Conservation (phyloP, 2,797 vertebrate genomes). For the Pelodytes ibericus region DNA sequence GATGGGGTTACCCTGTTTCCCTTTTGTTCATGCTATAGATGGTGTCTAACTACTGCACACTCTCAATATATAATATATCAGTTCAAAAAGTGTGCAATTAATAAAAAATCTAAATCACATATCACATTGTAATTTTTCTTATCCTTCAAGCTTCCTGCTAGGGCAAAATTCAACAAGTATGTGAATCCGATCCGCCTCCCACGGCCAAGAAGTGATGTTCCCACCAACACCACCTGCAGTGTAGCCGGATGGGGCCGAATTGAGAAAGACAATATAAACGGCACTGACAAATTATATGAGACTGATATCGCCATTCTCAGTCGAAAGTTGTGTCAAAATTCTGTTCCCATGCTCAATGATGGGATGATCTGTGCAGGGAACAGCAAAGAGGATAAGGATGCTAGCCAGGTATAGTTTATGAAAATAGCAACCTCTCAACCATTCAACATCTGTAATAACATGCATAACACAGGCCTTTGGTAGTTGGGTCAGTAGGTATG, state of each 20-base stretch:
- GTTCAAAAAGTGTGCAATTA: too few species aligned
- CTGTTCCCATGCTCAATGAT: not conserved
- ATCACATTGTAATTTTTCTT: not conserved
- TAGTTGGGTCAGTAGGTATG: too few species aligned
- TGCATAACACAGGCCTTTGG: too few species aligned
- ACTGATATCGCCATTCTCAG: slow-evolving; percentile 61
- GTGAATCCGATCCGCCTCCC: slow-evolving; percentile 57
- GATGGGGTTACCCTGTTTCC: too few species aligned
- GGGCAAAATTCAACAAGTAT: slow-evolving; percentile 47
- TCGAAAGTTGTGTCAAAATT: slow-evolving; percentile 48
- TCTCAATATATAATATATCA: too few species aligned
- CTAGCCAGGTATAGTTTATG: slow-evolving; percentile 61
- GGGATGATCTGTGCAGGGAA: slow-evolving; percentile 65
- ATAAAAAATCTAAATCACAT: not conserved
- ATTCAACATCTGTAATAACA: too few species aligned
- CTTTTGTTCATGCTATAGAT: too few species aligned
- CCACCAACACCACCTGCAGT: slow-evolving; percentile 47
- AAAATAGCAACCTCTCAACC: too few species aligned
- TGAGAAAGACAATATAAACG: accelerated
- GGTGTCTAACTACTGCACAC: too few species aligned
- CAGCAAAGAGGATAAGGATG: slow-evolving; percentile 53
- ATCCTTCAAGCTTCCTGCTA: slow-evolving; percentile 43
- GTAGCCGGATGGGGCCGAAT: slow-evolving; percentile 57
- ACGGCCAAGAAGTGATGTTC: slow-evolving; percentile 22
- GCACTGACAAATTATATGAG: slow-evolving; percentile 58